Base-by-base conservation (phyloP, 2,797 vertebrate species). In the Hemitrygon akajei region DNA sequence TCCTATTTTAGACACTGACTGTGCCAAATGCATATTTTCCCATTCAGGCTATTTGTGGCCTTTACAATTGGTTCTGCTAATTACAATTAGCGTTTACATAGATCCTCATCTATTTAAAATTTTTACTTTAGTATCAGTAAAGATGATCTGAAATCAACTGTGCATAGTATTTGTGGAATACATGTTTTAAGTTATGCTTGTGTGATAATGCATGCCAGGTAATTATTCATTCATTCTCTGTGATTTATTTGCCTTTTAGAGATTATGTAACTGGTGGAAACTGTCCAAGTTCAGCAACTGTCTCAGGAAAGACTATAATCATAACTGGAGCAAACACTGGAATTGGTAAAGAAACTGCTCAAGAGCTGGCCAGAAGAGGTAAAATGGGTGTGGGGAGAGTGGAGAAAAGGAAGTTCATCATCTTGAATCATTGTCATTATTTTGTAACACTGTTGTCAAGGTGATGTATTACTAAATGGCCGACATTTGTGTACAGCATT, bases 241-340 rank as follows among this genome's bases (percentile, higher is more conserved):
- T 73, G 14, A 89, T 80, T 37, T 63, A 79, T 94, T 92, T 66
- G 91, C 87, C 63, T 93, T 60, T 22, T 40, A 98, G 98, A 95
- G 97, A 97, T 94, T 95, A 96, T 79, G 94, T 97, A 94, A 97
- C 97, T 93, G 97, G 98, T 3, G 97, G 98, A 27, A 94, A 94
- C 2, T 98, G 97, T 94, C 96, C 97, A 9, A 98, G 97, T 95
- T 98, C 97, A 94, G 97, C 96, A 69, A 96, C 94, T 87, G 97
- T 98, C 63, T 94, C 94, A 1, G 98, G 97, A 75, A 98, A 98
- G 95, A 98, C 98, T 0, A 97, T 98, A 86, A 96, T 98, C 0
- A 96, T 98, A 94, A 98, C 98, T 0, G 98, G 98, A 3, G 98
- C 97, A 79, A 98, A 98, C 95, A 97, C 97, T 0, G 98, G 98